A percentile compares a stretch with the other conserved stretches of the same genome.
These are phyloP conservation scores for Cabera pusaria DNA, from an alignment of 2,888 invertebrate genomes.

Conservation along the genomic window DNA sequence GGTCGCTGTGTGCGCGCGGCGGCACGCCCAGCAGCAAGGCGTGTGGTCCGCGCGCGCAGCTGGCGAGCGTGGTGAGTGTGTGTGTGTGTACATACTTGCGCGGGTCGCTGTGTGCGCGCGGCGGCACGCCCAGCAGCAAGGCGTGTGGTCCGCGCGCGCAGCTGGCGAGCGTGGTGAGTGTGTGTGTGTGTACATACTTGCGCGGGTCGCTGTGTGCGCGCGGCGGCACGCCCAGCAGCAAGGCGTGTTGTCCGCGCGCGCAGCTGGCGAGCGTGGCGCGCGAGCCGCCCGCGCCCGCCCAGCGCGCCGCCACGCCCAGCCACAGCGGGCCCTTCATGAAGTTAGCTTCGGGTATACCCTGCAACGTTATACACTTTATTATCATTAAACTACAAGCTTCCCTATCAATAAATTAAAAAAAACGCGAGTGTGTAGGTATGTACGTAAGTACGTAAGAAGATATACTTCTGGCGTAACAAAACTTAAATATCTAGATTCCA, in stretches of 20 bases:
- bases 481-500: no score
- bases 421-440: no score
- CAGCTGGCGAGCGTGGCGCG: constrained; percentile 52
- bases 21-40: constrained; percentile 68
- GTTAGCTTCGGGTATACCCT: constrained; percentile 56
- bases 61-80: no score
- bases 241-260: constrained; percentile 28
- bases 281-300: constrained; percentile 47
- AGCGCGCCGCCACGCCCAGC: constrained; percentile 70
- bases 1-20: constrained; percentile 57
- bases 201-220: constrained; percentile 57
- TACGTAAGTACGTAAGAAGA: no score
- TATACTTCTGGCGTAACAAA: no score
- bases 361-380: no score
- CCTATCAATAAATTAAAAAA: no score
- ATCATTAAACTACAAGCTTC: no score
- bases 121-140: constrained; percentile 68
- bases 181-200: constrained; percentile 49
- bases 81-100: constrained; percentile 51
- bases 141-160: constrained; percentile 32
- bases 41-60: no score
- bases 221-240: constrained; percentile 68
- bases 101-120: constrained; percentile 56
- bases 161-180: background rate
- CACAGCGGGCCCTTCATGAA: constrained; percentile 58